Percentiles rank a stretch among this genome's conserved stretches.
phyloP scores from a whole-genome alignment of 1,140 invertebrate genomes.

The Platorchestia sp. region DNA sequence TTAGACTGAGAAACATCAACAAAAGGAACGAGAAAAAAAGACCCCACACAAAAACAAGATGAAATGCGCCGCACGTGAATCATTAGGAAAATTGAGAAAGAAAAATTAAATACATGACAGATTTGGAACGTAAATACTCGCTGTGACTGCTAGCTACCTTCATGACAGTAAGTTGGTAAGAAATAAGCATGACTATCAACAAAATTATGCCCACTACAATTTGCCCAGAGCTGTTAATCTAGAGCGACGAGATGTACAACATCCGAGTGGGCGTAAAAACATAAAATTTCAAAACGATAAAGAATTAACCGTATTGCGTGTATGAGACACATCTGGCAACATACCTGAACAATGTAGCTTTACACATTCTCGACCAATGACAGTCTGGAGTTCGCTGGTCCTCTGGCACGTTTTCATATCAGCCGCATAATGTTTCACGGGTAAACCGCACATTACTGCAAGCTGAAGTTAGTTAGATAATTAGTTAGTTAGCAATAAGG shows the following conservation, averaged over 20 bases:
- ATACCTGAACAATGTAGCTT: not conserved
- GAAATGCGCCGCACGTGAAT: not conserved
- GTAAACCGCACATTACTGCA: no score
- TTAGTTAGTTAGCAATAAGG: no score
- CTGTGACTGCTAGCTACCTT: not conserved
- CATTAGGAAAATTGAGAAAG: not conserved
- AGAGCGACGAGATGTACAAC: not conserved
- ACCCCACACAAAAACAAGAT: not conserved
- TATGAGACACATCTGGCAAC: not conserved
- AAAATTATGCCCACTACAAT: not conserved
- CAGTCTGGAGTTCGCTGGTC: not conserved
- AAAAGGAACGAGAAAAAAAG: not conserved
- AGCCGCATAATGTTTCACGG: no score
- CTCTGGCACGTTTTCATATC: not conserved
- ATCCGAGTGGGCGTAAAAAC: not conserved
- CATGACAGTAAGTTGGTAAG: not conserved
- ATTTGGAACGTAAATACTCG: not conserved
- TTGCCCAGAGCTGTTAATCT: not conserved
- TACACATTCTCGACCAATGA: not conserved
- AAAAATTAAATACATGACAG: not conserved
- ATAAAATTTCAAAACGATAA: not conserved
- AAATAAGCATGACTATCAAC: not conserved
- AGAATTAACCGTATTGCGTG: not conserved
- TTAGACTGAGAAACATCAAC: not conserved
- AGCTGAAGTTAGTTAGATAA: no score